phyloP scores from a whole-genome alignment of 2,113 vertebrate species.

The Pterocles orientalis region DNA sequence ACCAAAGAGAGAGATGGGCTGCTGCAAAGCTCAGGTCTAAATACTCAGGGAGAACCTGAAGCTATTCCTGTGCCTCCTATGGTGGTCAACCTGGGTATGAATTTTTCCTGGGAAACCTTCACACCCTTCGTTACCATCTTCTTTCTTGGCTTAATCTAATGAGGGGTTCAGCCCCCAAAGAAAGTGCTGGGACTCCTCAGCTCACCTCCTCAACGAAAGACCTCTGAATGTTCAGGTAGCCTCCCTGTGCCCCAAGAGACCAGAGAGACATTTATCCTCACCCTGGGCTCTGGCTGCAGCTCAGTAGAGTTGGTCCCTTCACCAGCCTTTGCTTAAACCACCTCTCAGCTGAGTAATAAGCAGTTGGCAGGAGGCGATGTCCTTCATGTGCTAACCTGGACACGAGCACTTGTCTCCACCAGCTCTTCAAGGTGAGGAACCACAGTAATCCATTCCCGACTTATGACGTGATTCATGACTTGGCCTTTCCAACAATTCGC shows the following conservation, averaged over 20 bases:
- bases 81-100: background rate
- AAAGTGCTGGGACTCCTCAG: background rate
- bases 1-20: background rate
- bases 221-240: background rate
- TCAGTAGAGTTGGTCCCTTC: background rate
- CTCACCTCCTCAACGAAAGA: background rate
- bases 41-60: background rate
- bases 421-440: background rate
- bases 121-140: background rate
- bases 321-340: background rate
- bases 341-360: background rate
- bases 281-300: background rate
- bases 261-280: background rate
- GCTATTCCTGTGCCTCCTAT: background rate
- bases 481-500: background rate
- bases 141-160: background rate
- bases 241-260: background rate
- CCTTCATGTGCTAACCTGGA: background rate
- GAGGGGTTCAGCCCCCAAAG: background rate
- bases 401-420: background rate
- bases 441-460: background rate
- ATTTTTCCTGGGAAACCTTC: background rate
- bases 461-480: background rate
- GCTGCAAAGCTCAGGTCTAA: background rate
- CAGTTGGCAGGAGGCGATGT: background rate